Evolutionary conservation across 2,797 vertebrate genomes (phyloP).

Genomic region (Clarias laeviceps): DNA sequence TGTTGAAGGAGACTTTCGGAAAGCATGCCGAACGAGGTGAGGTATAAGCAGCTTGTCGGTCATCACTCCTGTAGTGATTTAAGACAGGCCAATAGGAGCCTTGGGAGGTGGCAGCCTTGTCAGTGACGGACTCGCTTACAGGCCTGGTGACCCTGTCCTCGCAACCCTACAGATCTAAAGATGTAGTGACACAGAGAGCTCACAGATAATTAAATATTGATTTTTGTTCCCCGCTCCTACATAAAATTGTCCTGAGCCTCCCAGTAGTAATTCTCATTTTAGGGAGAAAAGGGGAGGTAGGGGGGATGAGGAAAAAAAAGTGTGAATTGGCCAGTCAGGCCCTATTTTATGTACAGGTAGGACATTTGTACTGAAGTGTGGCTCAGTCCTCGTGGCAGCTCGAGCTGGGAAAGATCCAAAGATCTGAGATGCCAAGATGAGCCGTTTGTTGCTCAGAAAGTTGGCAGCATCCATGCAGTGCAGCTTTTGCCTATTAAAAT

Average conservation of each 20-base stretch:
- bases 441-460: slow-evolving; percentile 34
- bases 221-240: slow-evolving; percentile 89
- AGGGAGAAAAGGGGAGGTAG: slow-evolving; percentile 55
- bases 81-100: slow-evolving; percentile 56
- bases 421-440: slow-evolving; percentile 39
- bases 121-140: slow-evolving; percentile 82
- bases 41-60: slow-evolving; percentile 51
- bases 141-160: slow-evolving; percentile 69
- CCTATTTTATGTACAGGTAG: slow-evolving; percentile 59
- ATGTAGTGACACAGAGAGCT: slow-evolving; percentile 86
- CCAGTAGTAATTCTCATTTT: slow-evolving; percentile 85
- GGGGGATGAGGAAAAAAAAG: slow-evolving; percentile 45
- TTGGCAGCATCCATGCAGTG: slow-evolving; percentile 29
- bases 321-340: slow-evolving; percentile 56
- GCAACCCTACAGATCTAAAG: slow-evolving; percentile 80
- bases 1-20: slow-evolving; percentile 49
- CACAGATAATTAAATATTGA: slow-evolving; percentile 93
- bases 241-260: slow-evolving; percentile 90
- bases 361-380: slow-evolving; percentile 52
- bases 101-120: slow-evolving; percentile 62
- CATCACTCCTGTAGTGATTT: slow-evolving; percentile 56
- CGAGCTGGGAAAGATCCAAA: slow-evolving; percentile 43
- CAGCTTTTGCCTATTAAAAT: slow-evolving; percentile 30
- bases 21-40: slow-evolving; percentile 28
- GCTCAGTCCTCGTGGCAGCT: slow-evolving; percentile 33